A percentile compares a stretch with the other conserved stretches of the same genome.
Conservation (phyloP, 2,797 vertebrate species). For the Percopsis omiscomaycus region DNA sequence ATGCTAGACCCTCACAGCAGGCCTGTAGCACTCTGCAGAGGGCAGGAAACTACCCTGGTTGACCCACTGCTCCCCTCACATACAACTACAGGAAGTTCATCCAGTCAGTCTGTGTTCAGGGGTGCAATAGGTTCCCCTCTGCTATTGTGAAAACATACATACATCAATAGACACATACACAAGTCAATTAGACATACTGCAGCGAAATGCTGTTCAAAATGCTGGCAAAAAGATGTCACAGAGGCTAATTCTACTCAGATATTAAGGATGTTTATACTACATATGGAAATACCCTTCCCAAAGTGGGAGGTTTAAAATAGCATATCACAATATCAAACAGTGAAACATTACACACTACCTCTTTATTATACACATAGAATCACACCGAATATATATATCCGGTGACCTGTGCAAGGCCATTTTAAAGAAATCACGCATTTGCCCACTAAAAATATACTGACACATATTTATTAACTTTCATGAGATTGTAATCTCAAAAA, state of each 20-base stretch:
- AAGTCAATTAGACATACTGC: constrained; percentile 21
- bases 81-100: constrained; percentile 74
- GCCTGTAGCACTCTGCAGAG: constrained; percentile 63
- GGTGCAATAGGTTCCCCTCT: constrained; percentile 48
- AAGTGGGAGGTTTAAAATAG: too few relatives aligned
- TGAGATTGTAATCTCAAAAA: constrained; percentile 21
- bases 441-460: constrained; percentile 13
- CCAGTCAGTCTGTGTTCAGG: constrained; percentile 48
- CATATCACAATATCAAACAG: too few relatives aligned
- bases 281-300: too few relatives aligned
- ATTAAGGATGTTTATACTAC: too few relatives aligned
- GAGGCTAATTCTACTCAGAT: too few relatives aligned
- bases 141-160: constrained; percentile 1
- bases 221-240: too few relatives aligned
- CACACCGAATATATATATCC: too few relatives aligned
- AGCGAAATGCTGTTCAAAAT: too few relatives aligned
- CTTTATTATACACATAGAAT: too few relatives aligned
- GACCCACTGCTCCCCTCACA: constrained; percentile 73
- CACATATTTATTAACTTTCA: constrained; percentile 8
- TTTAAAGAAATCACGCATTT: neutral
- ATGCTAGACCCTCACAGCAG: constrained; percentile 77
- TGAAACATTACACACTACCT: too few relatives aligned
- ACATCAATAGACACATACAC: constrained; percentile 10
- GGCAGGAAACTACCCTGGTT: constrained; percentile 77
- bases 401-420: too few relatives aligned